phyloP scores from a whole-genome alignment of 2,113 vertebrate genomes.

The Noctilio leporinus region DNA sequence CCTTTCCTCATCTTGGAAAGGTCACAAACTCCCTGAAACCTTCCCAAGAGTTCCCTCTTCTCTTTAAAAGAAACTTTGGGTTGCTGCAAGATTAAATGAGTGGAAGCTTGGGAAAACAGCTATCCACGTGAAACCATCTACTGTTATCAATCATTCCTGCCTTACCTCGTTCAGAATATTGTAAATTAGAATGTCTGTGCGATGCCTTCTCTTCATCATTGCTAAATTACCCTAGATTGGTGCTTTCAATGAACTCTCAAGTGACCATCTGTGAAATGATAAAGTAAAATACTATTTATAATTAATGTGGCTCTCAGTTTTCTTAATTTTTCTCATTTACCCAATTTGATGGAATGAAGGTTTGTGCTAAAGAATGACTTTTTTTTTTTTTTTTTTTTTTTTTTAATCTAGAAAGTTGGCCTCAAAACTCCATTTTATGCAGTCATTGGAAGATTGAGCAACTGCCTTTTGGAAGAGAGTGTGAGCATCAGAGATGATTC shows the following conservation, averaged over 20 bases:
- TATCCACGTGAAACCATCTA: fast-evolving
- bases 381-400: constrained; percentile 19
- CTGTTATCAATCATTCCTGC: not conserved
- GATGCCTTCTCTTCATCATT: not conserved
- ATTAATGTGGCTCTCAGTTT: not conserved
- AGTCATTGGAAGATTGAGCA: not conserved
- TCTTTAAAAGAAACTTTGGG: not conserved
- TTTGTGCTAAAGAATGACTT: not conserved
- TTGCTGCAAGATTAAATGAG: not conserved
- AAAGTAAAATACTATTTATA: not conserved
- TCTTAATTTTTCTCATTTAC: not conserved
- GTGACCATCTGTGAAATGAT: not conserved
- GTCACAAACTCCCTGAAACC: not conserved
- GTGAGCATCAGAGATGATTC: not conserved
- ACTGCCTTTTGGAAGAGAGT: not conserved
- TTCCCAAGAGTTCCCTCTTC: too few species aligned
- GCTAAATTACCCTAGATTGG: not conserved
- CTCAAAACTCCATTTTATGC: not conserved
- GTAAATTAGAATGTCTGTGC: not conserved
- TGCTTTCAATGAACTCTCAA: not conserved
- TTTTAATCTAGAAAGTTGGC: not conserved
- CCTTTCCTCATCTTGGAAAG: too few species aligned
- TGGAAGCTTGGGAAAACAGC: not conserved
- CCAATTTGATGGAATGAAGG: not conserved
- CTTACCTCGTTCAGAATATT: not conserved